Percentiles rank a stretch among this genome's conserved stretches.
phyloP scores from a whole-genome alignment of 2,113 vertebrate species.

The Craseonycteris thonglongyai region DNA sequence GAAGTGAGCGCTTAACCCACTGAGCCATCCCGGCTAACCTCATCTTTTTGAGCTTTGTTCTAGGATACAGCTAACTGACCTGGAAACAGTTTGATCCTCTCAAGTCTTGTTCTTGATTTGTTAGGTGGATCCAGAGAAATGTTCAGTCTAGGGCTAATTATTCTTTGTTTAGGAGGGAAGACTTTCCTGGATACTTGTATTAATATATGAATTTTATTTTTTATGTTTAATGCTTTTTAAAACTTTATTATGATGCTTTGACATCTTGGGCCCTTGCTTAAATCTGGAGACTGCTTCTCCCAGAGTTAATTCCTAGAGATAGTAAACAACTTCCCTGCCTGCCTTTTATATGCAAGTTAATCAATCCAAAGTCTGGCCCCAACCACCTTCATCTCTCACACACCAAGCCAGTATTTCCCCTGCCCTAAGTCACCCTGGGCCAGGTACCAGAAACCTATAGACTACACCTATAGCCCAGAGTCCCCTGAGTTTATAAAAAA shows the following conservation, averaged over 20 bases:
- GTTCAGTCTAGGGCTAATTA: too few relatives aligned
- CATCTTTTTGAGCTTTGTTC: too few relatives aligned
- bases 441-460: not conserved
- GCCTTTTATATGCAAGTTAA: not conserved
- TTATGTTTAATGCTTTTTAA: too few relatives aligned
- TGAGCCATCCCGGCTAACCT: too few relatives aligned
- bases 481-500: not conserved
- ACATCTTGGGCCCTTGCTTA: not conserved
- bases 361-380: not conserved
- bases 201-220: too few relatives aligned
- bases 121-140: too few relatives aligned
- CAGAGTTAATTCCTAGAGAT: not conserved
- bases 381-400: too few relatives aligned
- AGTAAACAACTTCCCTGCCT: not conserved
- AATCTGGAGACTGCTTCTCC: not conserved
- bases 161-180: not conserved
- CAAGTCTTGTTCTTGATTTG: not conserved
- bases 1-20: too few relatives aligned
- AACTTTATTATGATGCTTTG: not conserved
- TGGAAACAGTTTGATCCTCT: conserved; percentile 12
- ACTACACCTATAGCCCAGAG: not conserved
- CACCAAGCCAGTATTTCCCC: too few relatives aligned
- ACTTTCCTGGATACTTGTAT: not conserved
- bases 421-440: too few relatives aligned
- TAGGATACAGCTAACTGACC: not conserved